Evolutionary conservation across 2,113 vertebrate species (phyloP), one percentile per base, ranked within the genome.

Genomic region (Aegotheles bennettii): DNA sequence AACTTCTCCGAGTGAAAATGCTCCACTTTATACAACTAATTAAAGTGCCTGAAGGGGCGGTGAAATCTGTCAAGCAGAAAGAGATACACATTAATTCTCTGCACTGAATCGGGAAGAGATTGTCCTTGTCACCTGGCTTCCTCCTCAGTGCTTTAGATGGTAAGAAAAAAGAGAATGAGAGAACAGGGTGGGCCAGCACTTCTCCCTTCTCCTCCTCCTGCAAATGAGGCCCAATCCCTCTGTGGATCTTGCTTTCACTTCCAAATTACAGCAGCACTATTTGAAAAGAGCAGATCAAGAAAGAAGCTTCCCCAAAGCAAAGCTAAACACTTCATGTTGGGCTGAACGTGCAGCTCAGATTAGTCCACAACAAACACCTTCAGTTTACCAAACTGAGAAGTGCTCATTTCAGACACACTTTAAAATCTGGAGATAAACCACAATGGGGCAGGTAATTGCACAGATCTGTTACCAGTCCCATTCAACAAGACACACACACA

Each of bases 321-420:
- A 76, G 11, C 17, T 16, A 38, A 83, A 71, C 1, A 2, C 61
- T 90, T 77, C 45, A 24, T 0, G 0, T 16, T 15, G 48, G 43
- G 78, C 7, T 1, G 2, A 53, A 71, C 23, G 14, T 14, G 2
- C 74, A 47, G 21, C 2, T 0, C 5, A 1, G 76, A 47, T 60
- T 4, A 25, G 68, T n/a, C 71, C 80, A 53, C n/a, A 59, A 42
- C 25, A 76, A 65, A 54, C 45, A 59, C 2, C 56, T 65, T 61
- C 70, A n/a, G 33, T 47, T 7, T 26, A 50, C 5, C 60, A 14
- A 33, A 26, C 38, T 5, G 14, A 7, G 19, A 57, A 87, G 29
- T 2, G 36, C 40, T 85, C 40, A 5, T 29, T 92, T 24, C n/a
- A 16, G 64, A 18, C 25, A 25, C 4, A 23, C 20, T 38, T 79